Evolutionary conservation across 2,888 invertebrate species (phyloP).

Genomic region (Eupithecia inturbata): DNA sequence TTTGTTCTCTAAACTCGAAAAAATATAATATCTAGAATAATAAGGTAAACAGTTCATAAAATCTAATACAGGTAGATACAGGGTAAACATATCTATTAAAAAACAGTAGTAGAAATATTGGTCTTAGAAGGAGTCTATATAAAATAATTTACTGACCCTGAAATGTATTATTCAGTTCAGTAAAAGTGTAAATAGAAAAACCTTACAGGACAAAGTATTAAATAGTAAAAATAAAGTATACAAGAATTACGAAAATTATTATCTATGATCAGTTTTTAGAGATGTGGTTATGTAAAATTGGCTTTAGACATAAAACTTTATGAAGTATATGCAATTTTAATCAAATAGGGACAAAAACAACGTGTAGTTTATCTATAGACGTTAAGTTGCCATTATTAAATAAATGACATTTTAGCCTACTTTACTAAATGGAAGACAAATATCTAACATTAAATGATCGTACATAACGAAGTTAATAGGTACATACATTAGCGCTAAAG

Average conservation of each 20-base stretch:
- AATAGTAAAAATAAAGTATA: constrained; percentile 13
- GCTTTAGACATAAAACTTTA: not conserved
- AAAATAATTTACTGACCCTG: constrained; percentile 28
- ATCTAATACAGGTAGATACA: constrained; percentile 13
- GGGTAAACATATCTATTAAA: constrained; percentile 11
- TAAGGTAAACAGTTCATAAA: constrained; percentile 22
- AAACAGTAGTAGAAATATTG: constrained; percentile 17
- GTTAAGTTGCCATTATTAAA: not conserved
- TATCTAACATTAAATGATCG: constrained; percentile 51
- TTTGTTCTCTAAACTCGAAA: constrained; percentile 22
- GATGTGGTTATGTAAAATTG: not conserved
- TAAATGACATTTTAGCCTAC: constrained; percentile 48
- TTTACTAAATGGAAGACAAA: constrained; percentile 64
- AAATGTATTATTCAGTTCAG: constrained; percentile 15
- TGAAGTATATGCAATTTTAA: not conserved
- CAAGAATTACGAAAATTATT: constrained; percentile 19
- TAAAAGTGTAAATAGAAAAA: constrained; percentile 20
- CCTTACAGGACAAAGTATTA: constrained; percentile 1
- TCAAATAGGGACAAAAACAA: not conserved
- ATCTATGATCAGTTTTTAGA: constrained; percentile 19
- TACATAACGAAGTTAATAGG: constrained; percentile 33
- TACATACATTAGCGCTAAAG: constrained; percentile 18
- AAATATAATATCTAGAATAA: not conserved
- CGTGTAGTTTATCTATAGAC: not conserved
- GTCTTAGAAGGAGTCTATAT: constrained; percentile 24